phyloP scores from a whole-genome alignment of 1,140 invertebrate genomes.

The Drosophila pruinosa region DNA sequence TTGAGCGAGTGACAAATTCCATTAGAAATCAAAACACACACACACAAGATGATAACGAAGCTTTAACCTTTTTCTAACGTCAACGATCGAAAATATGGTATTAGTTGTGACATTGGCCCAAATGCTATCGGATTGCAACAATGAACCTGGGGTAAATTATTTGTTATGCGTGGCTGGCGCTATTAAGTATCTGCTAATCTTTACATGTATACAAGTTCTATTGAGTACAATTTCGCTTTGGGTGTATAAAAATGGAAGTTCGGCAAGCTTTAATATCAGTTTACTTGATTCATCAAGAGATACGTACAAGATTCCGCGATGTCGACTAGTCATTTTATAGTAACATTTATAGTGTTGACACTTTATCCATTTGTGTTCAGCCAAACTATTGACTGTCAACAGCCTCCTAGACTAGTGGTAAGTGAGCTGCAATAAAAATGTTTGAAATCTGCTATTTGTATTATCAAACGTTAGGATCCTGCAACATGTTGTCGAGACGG shows the following conservation, averaged over 20 bases:
- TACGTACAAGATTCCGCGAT: constrained; percentile 24
- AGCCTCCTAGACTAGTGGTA: constrained; percentile 71
- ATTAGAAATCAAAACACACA: constrained; percentile 23
- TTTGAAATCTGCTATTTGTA: not conserved
- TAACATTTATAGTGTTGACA: constrained; percentile 27
- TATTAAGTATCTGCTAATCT: constrained; percentile 53
- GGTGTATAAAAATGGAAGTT: constrained; percentile 61
- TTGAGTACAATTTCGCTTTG: constrained; percentile 17
- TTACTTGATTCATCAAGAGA: constrained; percentile 2
- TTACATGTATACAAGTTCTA: constrained; percentile 18
- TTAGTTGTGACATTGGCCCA: constrained; percentile 74
- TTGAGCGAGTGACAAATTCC: constrained; percentile 50
- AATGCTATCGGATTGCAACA: constrained; percentile 66
- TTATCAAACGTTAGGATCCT: constrained; percentile 49
- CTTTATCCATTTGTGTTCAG: not conserved
- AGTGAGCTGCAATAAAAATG: constrained; percentile 2
- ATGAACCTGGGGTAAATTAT: constrained; percentile 67
- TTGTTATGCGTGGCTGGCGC: constrained; percentile 71
- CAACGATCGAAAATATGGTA: constrained; percentile 65
- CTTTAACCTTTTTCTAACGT: constrained; percentile 59
- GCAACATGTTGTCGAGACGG: constrained; percentile 67
- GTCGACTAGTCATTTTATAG: constrained; percentile 21
- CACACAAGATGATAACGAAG: constrained; percentile 24
- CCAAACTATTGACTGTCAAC: constrained; percentile 70
- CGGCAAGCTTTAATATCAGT: constrained; percentile 39